A percentile compares a stretch with the other conserved stretches of the same genome.
Evolutionary conservation across 1,140 invertebrate species (phyloP).

Genomic region (Listronotus oregonensis): DNA sequence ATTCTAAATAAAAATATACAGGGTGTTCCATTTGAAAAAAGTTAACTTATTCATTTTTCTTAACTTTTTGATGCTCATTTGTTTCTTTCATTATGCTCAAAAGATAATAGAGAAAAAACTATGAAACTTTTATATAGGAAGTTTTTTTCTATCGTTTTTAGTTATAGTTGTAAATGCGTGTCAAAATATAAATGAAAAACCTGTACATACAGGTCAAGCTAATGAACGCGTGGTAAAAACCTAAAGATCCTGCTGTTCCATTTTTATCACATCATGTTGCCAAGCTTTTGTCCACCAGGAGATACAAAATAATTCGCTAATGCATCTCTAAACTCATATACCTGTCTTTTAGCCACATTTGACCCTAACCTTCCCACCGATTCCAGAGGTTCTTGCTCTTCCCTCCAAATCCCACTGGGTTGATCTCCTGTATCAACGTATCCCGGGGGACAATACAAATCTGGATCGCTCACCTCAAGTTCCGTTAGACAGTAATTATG

Average conservation of each 20-base stretch:
- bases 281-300: background rate
- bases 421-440: slow-evolving; percentile 4
- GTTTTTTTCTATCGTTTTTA: too few species aligned
- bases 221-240: too few species aligned
- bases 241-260: background rate
- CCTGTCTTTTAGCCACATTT: background rate
- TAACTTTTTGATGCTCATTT: too few species aligned
- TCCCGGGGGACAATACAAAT: slow-evolving; percentile 24
- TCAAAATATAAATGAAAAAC: too few species aligned
- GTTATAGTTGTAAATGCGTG: too few species aligned
- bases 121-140: too few species aligned
- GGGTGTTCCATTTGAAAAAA: too few species aligned
- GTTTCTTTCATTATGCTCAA: too few species aligned
- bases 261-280: background rate
- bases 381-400: slow-evolving; percentile 7
- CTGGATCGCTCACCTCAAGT: background rate
- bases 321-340: slow-evolving; percentile 16
- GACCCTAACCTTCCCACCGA: slow-evolving; percentile 17
- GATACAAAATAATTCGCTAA: slow-evolving; percentile 17
- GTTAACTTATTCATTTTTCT: too few species aligned
- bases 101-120: too few species aligned
- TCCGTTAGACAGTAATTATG: slow-evolving; percentile 28
- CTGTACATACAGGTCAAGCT: too few species aligned
- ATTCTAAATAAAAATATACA: too few species aligned
- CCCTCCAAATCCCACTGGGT: slow-evolving; percentile 14